These are phyloP conservation scores for Sabatieria punctata DNA, from an alignment of 2,888 invertebrate species.

Conservation along the genomic window DNA sequence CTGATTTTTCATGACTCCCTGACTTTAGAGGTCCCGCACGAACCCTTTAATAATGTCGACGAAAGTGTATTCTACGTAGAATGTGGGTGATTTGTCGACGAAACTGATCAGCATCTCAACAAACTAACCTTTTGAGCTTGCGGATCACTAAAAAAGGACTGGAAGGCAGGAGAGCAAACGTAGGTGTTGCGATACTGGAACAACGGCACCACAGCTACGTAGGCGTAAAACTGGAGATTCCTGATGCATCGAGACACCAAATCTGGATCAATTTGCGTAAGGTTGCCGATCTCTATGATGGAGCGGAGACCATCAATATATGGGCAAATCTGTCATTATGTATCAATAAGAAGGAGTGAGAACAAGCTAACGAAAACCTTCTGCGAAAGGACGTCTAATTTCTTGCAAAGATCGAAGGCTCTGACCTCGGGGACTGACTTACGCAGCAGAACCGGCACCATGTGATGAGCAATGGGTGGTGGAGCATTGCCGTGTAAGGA, in stretches of 20 bases:
- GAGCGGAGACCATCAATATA: conserved; percentile 5
- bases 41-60: too few relatives aligned
- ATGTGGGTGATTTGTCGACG: too few relatives aligned
- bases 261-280: background rate
- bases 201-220: conserved; percentile 1
- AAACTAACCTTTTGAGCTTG: background rate
- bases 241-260: conserved; percentile 6
- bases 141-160: background rate
- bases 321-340: background rate
- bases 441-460: conserved; percentile 24
- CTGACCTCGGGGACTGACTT: conserved; percentile 12
- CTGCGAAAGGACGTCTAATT: conserved; percentile 28
- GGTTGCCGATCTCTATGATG: conserved; percentile 4
- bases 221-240: conserved; percentile 5
- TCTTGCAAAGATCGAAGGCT: conserved; percentile 15
- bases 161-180: background rate
- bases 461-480: conserved; percentile 18
- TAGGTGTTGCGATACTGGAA: conserved; percentile 6
- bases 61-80: too few relatives aligned
- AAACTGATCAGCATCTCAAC: too few relatives aligned
- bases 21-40: too few relatives aligned
- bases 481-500: conserved; percentile 22
- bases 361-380: conserved; percentile 17
- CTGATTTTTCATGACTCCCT: too few relatives aligned
- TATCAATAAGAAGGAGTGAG: background rate